A percentile compares a stretch with the other conserved stretches of the same genome.
These are phyloP conservation scores for Tupiocoris notatus DNA, from an alignment of 2,888 invertebrate genomes.

Conservation along the genomic window DNA sequence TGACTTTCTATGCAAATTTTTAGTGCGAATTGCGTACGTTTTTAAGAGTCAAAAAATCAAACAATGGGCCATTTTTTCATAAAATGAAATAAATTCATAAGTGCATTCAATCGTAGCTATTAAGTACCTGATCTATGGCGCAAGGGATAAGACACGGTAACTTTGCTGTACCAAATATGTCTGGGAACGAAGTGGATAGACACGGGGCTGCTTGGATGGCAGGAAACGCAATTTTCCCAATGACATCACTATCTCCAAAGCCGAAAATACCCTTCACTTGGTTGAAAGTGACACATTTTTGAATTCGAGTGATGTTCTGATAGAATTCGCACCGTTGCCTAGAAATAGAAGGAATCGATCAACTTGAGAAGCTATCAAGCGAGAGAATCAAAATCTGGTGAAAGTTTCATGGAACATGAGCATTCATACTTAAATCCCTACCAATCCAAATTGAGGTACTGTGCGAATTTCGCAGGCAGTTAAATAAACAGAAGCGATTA, in stretches of 20 bases:
- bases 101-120: too few species aligned
- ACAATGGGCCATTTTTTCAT: too few species aligned
- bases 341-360: conserved; percentile 20
- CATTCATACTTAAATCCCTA: background rate
- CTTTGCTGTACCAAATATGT: conserved; percentile 75
- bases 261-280: conserved; percentile 98
- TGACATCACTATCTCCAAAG: conserved; percentile 90
- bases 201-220: conserved; percentile 95
- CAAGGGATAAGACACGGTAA: conserved; percentile 90
- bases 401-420: background rate
- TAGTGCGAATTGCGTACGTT: too few species aligned
- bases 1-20: too few species aligned
- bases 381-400: background rate
- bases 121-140: conserved; percentile 97
- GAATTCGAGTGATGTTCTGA: conserved; percentile 86
- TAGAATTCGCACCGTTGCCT: conserved; percentile 82
- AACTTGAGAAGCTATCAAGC: background rate
- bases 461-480: too few species aligned
- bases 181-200: conserved; percentile 84
- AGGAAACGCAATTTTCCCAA: conserved; percentile 97
- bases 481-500: too few species aligned
- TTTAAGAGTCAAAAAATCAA: too few species aligned
- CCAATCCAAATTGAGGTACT: background rate
- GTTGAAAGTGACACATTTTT: conserved; percentile 94
- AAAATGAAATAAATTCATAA: too few species aligned